Conservation (phyloP, 2,797 vertebrate species). For the Pseudochromis fuscus region DNA sequence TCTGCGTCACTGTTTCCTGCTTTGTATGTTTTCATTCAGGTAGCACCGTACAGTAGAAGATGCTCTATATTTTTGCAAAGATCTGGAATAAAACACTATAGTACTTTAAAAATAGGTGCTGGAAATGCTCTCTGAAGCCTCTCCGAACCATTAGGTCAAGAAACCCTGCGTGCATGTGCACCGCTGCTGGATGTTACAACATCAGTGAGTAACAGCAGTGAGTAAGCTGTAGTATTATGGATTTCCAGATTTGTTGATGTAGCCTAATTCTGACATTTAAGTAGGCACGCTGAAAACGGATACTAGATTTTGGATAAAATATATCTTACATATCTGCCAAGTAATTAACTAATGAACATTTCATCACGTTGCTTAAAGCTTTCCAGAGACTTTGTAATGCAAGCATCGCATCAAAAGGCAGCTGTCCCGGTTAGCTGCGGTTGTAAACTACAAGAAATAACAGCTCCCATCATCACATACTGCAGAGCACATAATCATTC, state of each 20-base stretch:
- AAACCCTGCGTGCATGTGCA: neutral
- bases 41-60: neutral
- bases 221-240: conserved; percentile 43
- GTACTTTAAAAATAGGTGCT: neutral
- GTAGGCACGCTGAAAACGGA: conserved; percentile 12
- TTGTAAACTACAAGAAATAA: conserved; percentile 7
- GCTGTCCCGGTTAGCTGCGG: neutral
- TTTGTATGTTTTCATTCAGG: conserved; percentile 17
- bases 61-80: neutral
- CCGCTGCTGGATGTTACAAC: conserved; percentile 13
- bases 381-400: conserved; percentile 13
- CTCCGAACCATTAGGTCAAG: conserved; percentile 7
- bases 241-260: conserved; percentile 37
- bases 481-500: neutral
- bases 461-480: neutral
- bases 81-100: neutral
- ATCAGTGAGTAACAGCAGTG: conserved; percentile 36
- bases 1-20: conserved; percentile 6
- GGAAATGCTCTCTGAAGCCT: conserved; percentile 6
- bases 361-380: conserved; percentile 25
- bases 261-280: conserved; percentile 39
- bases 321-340: conserved; percentile 24
- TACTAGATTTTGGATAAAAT: conserved; percentile 11
- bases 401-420: conserved; percentile 8
- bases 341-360: conserved; percentile 40